Evolutionary conservation across 2,113 vertebrate species (phyloP).

Genomic region (Jacana jacana): DNA sequence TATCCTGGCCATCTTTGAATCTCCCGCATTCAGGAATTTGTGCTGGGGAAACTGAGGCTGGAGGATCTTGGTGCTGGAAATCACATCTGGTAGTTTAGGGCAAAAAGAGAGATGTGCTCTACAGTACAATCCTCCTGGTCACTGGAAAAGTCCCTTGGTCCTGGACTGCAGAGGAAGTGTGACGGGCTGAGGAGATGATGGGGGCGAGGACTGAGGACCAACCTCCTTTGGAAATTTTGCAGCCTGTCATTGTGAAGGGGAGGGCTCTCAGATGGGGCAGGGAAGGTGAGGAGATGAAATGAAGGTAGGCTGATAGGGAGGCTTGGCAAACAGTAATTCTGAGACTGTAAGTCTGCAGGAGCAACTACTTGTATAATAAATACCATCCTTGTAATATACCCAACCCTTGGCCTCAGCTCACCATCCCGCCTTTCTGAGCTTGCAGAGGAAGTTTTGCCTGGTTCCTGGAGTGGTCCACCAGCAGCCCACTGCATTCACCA

Average conservation of each 20-base stretch:
- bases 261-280: not conserved
- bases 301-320: not conserved
- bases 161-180: not conserved
- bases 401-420: not conserved
- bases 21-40: not conserved
- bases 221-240: not conserved
- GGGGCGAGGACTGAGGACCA: not conserved
- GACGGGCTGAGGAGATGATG: accelerated
- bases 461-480: not conserved
- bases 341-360: not conserved
- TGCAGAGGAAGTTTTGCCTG: not conserved
- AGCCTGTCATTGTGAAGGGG: not conserved
- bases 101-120: not conserved
- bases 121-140: not conserved
- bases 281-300: not conserved
- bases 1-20: not conserved
- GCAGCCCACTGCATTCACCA: not conserved
- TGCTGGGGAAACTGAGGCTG: not conserved
- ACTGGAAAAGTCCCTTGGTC: not conserved
- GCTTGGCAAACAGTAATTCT: not conserved
- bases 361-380: not conserved
- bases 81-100: not conserved
- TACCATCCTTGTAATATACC: not conserved
- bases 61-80: not conserved
- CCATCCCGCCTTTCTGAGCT: not conserved